phyloP scores from a whole-genome alignment of 2,797 vertebrate species.

The Aplochiton taeniatus region DNA sequence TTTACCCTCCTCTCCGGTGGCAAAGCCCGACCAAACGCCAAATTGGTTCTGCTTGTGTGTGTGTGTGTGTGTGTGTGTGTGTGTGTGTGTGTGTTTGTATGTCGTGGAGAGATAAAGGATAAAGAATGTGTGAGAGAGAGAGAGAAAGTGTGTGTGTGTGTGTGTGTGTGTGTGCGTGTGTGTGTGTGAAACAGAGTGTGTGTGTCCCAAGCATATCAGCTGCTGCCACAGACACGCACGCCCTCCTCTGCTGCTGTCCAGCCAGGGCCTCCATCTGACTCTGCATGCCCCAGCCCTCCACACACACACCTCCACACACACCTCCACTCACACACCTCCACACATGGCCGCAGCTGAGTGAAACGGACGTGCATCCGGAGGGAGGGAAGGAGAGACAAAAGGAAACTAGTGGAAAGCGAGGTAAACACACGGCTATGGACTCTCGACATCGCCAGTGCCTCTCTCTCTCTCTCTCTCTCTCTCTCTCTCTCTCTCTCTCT shows the following conservation, averaged over 20 bases:
- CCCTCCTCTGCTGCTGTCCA: too few species aligned
- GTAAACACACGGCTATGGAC: conserved; percentile 56
- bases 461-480: background rate
- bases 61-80: conserved; percentile 21
- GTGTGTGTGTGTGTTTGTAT: conserved; percentile 53
- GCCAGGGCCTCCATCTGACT: background rate
- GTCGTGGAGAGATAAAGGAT: conserved; percentile 22
- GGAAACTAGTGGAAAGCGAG: conserved; percentile 39
- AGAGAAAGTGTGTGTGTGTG: too few species aligned
- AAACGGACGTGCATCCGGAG: conserved; percentile 55
- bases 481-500: background rate
- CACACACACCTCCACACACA: conserved; percentile 17
- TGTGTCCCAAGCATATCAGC: too few species aligned
- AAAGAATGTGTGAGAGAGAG: conserved; percentile 22
- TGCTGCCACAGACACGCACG: background rate
- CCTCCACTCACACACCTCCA: conserved; percentile 35
- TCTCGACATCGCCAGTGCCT: too few species aligned
- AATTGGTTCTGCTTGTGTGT: conserved; percentile 55
- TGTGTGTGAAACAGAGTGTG: too few species aligned
- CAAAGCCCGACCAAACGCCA: conserved; percentile 52
- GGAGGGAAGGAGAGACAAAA: conserved; percentile 50
- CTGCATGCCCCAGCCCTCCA: conserved; percentile 1
- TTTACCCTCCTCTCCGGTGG: conserved; percentile 78
- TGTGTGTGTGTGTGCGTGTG: too few species aligned
- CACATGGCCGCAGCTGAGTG: conserved; percentile 51